Percentiles rank a stretch among this genome's conserved stretches.
Evolutionary conservation across 2,113 vertebrate species (phyloP).

Genomic region (Syrrhaptes paradoxus): DNA sequence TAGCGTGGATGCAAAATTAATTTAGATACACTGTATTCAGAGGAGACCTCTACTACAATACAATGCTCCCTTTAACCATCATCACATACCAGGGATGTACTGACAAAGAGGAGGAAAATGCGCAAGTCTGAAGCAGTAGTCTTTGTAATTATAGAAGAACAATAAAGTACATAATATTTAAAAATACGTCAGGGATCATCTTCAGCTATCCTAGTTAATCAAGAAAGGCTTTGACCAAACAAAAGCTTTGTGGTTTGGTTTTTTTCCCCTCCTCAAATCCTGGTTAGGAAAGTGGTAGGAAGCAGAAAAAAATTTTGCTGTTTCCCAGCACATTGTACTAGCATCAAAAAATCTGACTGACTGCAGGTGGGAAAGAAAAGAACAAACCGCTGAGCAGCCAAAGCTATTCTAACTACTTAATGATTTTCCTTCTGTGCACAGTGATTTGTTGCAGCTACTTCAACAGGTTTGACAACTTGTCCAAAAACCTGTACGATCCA

Average conservation of each 20-base stretch:
- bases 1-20: background rate
- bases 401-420: background rate
- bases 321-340: background rate
- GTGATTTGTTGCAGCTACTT: background rate
- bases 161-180: background rate
- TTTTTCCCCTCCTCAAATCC: background rate
- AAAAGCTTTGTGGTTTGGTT: background rate
- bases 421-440: background rate
- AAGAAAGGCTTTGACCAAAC: background rate
- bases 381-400: background rate
- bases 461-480: background rate
- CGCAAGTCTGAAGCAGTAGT: background rate
- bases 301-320: background rate
- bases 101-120: fast-evolving
- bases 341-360: background rate
- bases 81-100: fast-evolving
- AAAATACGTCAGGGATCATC: background rate
- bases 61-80: background rate
- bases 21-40: background rate
- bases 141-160: background rate
- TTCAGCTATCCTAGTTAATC: background rate
- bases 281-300: background rate
- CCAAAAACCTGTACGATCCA: background rate
- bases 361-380: background rate
- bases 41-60: background rate